Percentiles rank a stretch among this genome's conserved stretches.
Evolutionary conservation across 2,888 invertebrate species (phyloP).

Genomic region (Cylindroiulus punctatus): DNA sequence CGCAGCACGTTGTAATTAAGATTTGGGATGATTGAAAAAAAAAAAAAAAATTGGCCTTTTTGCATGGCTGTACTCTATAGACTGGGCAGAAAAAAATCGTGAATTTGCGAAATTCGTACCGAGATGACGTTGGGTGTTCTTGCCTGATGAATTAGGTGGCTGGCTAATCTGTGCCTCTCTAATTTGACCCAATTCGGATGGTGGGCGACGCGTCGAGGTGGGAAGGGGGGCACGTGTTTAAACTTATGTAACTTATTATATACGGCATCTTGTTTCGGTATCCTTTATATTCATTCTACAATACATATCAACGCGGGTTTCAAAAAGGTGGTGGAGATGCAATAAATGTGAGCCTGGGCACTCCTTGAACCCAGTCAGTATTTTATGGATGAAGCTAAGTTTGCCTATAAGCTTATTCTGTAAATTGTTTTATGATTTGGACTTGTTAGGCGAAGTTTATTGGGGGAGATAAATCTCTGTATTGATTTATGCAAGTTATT

Average conservation of each 20-base stretch:
- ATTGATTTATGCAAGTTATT: too few species aligned
- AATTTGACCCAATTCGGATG: constrained; percentile 25
- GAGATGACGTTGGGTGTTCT: neutral
- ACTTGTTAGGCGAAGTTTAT: too few species aligned
- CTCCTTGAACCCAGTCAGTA: too few species aligned
- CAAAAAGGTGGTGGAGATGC: neutral
- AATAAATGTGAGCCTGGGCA: neutral
- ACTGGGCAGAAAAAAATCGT: neutral
- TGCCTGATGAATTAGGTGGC: neutral
- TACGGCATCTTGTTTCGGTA: neutral
- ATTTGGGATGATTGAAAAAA: too few species aligned
- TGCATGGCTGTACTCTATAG: neutral
- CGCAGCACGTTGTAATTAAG: neutral
- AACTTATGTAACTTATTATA: neutral
- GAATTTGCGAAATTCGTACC: neutral
- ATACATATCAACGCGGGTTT: neutral
- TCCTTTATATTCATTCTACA: too few species aligned
- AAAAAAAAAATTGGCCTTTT: neutral
- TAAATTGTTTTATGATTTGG: too few species aligned
- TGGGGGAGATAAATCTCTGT: too few species aligned
- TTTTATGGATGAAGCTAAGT: too few species aligned
- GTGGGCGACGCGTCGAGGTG: neutral
- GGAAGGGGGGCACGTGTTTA: neutral
- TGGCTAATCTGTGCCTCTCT: constrained; percentile 8
- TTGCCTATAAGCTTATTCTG: too few species aligned